Conservation (phyloP, 2,888 invertebrate species). For the Amblyjoppa proteus region DNA sequence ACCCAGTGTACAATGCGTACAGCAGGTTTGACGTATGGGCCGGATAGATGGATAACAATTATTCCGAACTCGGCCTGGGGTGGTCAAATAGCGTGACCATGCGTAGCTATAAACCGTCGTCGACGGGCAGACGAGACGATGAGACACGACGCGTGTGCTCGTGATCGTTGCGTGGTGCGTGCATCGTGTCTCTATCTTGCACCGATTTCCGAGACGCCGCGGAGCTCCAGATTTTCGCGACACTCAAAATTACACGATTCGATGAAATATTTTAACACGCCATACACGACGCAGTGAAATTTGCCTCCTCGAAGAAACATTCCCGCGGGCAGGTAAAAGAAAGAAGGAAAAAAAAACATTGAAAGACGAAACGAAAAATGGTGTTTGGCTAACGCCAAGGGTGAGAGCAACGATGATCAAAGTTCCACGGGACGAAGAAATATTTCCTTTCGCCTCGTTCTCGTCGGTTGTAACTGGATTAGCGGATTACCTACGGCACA, state of each 20-base stretch:
- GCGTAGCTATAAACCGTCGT: slow-evolving; percentile 72
- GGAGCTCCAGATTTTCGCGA: not conserved
- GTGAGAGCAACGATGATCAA: not conserved
- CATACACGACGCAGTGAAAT: not conserved
- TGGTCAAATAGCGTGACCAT: slow-evolving; percentile 85
- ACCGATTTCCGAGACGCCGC: slow-evolving; percentile 35
- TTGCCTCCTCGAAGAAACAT: not conserved
- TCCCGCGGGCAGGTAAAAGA: not conserved
- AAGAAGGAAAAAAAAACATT: not conserved
- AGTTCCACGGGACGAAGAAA: slow-evolving; percentile 1
- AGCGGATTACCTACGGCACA: slow-evolving; percentile 70
- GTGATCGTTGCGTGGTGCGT: slow-evolving; percentile 45
- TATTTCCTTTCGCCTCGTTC: slow-evolving; percentile 21
- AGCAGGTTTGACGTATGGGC: slow-evolving; percentile 81
- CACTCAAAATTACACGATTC: slow-evolving; percentile 3
- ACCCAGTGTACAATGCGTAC: slow-evolving; percentile 41
- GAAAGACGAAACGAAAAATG: not conserved
- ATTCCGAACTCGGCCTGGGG: slow-evolving; percentile 82
- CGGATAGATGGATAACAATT: slow-evolving; percentile 85
- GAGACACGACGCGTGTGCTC: slow-evolving; percentile 53
- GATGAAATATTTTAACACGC: not conserved
- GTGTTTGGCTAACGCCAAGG: not conserved
- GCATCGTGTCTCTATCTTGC: slow-evolving; percentile 26
- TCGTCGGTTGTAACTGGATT: slow-evolving; percentile 72
- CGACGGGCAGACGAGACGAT: slow-evolving; percentile 51